Percentiles rank a stretch among this genome's conserved stretches.
Evolutionary conservation across 2,113 vertebrate genomes (phyloP).

Genomic region (Zeus faber): DNA sequence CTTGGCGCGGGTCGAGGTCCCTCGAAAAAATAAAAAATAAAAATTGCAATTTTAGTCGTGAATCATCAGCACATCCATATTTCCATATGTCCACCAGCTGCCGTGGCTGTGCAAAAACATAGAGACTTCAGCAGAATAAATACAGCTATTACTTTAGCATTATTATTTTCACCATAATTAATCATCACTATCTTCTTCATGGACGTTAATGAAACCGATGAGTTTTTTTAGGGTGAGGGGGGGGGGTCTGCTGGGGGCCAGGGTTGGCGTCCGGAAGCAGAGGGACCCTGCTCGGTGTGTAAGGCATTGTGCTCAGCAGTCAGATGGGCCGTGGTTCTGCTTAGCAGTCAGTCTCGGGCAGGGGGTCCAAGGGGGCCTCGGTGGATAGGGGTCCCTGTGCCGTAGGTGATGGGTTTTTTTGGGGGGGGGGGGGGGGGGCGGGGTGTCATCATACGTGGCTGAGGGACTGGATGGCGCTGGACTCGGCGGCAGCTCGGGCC

Average conservation of each 20-base stretch:
- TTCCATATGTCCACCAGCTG: slow-evolving; percentile 89
- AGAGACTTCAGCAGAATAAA: slow-evolving; percentile 92
- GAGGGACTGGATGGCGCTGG: slow-evolving; percentile 92
- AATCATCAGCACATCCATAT: slow-evolving; percentile 68
- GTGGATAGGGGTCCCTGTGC: slow-evolving; percentile 53
- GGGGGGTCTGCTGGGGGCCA: slow-evolving; percentile 37
- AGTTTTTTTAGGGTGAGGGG: slow-evolving; percentile 81
- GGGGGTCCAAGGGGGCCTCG: not conserved
- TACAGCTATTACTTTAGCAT: slow-evolving; percentile 79
- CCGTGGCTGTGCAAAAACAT: slow-evolving; percentile 99
- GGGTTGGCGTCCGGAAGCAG: not conserved
- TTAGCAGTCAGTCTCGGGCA: slow-evolving; percentile 63
- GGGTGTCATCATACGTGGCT: slow-evolving; percentile 92
- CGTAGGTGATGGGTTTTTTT: slow-evolving; percentile 49
- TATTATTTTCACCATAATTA: slow-evolving; percentile 77
- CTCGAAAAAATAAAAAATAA: no score
- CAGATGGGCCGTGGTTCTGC: slow-evolving; percentile 64
- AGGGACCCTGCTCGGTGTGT: slow-evolving; percentile 69
- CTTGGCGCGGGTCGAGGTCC: no score
- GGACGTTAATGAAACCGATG: slow-evolving; percentile 73
- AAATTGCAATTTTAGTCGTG: no score
- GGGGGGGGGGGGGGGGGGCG: slow-evolving; percentile 28
- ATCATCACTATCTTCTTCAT: slow-evolving; percentile 41
- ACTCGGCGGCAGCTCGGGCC: slow-evolving; percentile 88
- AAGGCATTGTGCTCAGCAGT: slow-evolving; percentile 88